phyloP scores from a whole-genome alignment of 30 jellyfish, hydroid and myxozoan genomes.

The Catostylus mosaicus region DNA sequence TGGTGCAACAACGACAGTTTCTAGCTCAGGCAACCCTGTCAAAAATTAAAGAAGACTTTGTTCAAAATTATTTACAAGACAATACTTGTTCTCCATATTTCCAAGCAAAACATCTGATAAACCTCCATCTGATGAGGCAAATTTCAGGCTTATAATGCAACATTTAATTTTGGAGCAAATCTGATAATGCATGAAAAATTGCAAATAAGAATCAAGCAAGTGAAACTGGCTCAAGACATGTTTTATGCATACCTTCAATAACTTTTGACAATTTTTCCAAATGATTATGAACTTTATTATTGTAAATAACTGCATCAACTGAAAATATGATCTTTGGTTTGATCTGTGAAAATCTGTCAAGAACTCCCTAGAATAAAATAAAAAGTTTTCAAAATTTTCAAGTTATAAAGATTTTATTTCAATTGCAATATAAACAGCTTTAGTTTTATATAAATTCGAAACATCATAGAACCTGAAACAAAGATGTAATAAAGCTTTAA shows the following conservation, averaged over 20 bases:
- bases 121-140: neutral
- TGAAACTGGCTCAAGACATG: neutral
- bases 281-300: conserved; percentile 86
- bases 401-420: no score
- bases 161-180: no score
- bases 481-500: no score
- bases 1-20: conserved; percentile 76
- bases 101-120: neutral
- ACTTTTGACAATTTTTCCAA: conserved; percentile 67
- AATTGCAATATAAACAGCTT: no score
- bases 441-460: no score
- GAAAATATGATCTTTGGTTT: conserved; percentile 88
- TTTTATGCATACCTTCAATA: conserved; percentile 80
- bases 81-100: no score
- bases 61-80: no score
- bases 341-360: conserved; percentile 91
- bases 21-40: conserved; percentile 83
- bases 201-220: no score
- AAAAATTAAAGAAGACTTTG: no score
- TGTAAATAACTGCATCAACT: conserved; percentile 89
- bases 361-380: conserved; percentile 80
- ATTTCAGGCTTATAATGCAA: neutral
- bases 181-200: no score
- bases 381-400: no score
- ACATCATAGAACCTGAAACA: no score